Conservation (phyloP, 2,113 vertebrate genomes). For the Sciurus niger region DNA sequence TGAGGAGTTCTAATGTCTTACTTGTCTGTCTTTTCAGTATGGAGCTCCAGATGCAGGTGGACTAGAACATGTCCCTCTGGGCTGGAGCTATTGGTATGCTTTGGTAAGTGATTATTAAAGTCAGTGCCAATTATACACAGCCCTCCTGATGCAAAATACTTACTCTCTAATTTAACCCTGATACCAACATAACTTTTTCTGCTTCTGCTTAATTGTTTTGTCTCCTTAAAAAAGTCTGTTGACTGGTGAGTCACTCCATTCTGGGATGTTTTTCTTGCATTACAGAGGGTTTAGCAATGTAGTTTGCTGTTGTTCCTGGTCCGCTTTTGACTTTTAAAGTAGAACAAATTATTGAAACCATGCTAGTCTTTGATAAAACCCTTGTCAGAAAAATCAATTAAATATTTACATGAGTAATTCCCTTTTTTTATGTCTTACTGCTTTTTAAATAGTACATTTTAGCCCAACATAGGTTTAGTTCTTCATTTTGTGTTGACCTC, state of each 20-base stretch:
- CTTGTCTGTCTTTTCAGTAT: constrained; percentile 90
- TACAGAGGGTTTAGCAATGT: neutral
- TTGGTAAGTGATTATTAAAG: constrained; percentile 90
- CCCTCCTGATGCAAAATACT: neutral
- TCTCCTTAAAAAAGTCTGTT: constrained; percentile 50
- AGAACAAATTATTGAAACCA: neutral
- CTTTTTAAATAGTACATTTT: neutral
- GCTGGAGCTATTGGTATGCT: constrained; percentile 97
- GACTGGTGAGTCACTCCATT: constrained; percentile 17
- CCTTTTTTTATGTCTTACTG: neutral
- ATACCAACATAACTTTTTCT: neutral
- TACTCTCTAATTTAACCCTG: neutral
- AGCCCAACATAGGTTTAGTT: neutral
- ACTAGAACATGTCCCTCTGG: constrained; percentile 94
- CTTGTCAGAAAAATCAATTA: neutral
- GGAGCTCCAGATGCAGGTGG: constrained; percentile 95
- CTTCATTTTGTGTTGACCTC: constrained; percentile 17
- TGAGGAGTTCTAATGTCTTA: neutral
- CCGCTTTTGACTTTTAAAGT: neutral
- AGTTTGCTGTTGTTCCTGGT: neutral
- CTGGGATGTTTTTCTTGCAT: constrained; percentile 17
- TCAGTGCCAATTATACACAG: neutral
- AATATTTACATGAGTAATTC: neutral
- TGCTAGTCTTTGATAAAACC: neutral
- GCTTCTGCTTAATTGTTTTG: neutral